Evolutionary conservation across 2,888 invertebrate species (phyloP), one percentile per base, ranked within the genome.

Genomic region (Sinotaia quadrata): DNA sequence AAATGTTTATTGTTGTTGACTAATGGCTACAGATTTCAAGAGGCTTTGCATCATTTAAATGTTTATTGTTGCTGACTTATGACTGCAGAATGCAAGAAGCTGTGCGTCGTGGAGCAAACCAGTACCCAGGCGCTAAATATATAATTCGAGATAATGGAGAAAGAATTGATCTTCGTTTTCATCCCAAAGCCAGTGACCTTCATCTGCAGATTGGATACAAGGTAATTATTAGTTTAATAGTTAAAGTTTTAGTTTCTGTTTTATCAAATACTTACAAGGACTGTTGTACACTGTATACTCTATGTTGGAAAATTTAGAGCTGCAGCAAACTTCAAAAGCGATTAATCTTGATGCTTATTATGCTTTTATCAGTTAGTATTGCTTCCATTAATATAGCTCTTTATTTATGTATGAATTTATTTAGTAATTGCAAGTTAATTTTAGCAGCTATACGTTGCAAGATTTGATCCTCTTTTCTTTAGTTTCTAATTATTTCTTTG

Each of bases 71-170:
- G n/a, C 58, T 21, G 80, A 83, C 31, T n/a, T n/a, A n/a, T n/a
- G n/a, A n/a, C n/a, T n/a, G n/a, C 78, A 91, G 91, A 84, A 92
- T 95, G 92, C 93, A 95, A 87, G 97, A 98, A 83, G 90, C 99
- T 68, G 99, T 99, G 5, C 92, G 95, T 61, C 91, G 98, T 83
- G 99, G 99, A 61, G 97, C 98, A 88, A 96, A 97, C 1, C 97
- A 98, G 86, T 99, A 99, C 90, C 99, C 99, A 0, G 99, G 99
- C 3, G 99, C 99, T 4, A 99, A 99, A 87, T 99, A 99, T 87
- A 98, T 99, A 84, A 95, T 99, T 24, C 91, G 99, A 37, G 98
- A 99, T 85, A 99, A 99, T 89, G 98, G 98, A 0, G 98, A 98
- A 87, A 92, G 99, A 84, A 98, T 99, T 77, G 99, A 99, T 91